phyloP scores from a whole-genome alignment of 2,888 invertebrate genomes.

The Pseudococcus longispinus region DNA sequence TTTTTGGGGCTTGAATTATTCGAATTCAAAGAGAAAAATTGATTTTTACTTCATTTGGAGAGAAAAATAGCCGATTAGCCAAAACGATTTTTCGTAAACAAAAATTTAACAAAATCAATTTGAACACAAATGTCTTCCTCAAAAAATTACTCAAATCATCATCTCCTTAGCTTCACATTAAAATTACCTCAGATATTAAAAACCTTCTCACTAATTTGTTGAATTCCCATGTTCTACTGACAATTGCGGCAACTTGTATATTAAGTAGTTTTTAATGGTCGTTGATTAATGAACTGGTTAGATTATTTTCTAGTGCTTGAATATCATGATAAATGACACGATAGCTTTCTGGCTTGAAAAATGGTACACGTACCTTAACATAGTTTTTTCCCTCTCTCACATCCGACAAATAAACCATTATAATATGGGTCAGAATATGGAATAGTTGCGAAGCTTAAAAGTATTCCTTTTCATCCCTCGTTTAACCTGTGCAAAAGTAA shows the following conservation, averaged over 20 bases:
- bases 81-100: no score
- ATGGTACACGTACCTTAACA: background rate
- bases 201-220: conserved; percentile 23
- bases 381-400: conserved; percentile 8
- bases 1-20: no score
- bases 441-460: background rate
- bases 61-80: no score
- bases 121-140: background rate
- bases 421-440: conserved; percentile 24
- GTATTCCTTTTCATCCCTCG: background rate
- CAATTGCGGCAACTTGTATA: conserved; percentile 15
- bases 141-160: background rate
- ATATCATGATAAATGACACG: conserved; percentile 22
- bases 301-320: conserved; percentile 26
- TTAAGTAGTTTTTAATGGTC: conserved; percentile 42
- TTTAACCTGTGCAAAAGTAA: background rate
- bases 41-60: no score
- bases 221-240: background rate
- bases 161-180: background rate
- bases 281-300: conserved; percentile 42
- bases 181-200: background rate
- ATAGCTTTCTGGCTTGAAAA: conserved; percentile 35
- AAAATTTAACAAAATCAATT: no score
- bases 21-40: no score
- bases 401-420: conserved; percentile 7